phyloP scores from a whole-genome alignment of 35 echinoderm and acorn worm genomes.

The Antedon bifida region DNA sequence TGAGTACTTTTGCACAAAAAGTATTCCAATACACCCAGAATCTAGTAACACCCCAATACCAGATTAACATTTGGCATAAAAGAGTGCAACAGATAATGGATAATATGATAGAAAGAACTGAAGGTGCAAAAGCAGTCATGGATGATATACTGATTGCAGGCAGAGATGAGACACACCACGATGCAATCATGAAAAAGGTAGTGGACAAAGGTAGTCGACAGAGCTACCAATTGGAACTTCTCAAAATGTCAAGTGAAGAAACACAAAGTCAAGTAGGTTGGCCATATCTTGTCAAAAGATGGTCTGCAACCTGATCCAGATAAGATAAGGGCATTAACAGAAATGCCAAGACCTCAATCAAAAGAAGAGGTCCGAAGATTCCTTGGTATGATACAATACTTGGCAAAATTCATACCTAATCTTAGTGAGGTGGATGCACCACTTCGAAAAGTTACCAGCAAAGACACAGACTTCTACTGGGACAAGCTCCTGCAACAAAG shows the following conservation, averaged over 20 bases:
- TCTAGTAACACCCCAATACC: too few relatives aligned
- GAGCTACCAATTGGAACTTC: constrained; percentile 63
- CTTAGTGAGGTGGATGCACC: not conserved
- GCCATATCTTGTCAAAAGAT: not conserved
- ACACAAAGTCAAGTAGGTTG: constrained; percentile 28
- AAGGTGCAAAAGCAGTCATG: constrained; percentile 40
- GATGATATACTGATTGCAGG: constrained; percentile 31
- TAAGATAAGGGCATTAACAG: constrained; percentile 3
- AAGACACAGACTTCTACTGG: constrained; percentile 1
- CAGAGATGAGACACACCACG: too few relatives aligned
- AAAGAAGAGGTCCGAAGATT: not conserved
- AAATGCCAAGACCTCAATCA: constrained; percentile 9
- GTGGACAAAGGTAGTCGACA: constrained; percentile 8
- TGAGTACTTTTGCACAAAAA: too few relatives aligned
- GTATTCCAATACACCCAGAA: too few relatives aligned
- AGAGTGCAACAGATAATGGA: constrained; percentile 40
- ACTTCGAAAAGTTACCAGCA: constrained; percentile 1
- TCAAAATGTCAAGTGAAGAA: constrained; percentile 52
- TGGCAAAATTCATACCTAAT: constrained; percentile 24
- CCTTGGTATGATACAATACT: constrained; percentile 8
- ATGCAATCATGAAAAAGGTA: constrained; percentile 44
- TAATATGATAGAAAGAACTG: constrained; percentile 29
- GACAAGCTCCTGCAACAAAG: constrained; percentile 19
- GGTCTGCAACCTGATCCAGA: constrained; percentile 14
- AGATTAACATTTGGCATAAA: constrained; percentile 67